Evolutionary conservation across 2,888 invertebrate genomes (phyloP).

Genomic region (Norana najaformis): DNA sequence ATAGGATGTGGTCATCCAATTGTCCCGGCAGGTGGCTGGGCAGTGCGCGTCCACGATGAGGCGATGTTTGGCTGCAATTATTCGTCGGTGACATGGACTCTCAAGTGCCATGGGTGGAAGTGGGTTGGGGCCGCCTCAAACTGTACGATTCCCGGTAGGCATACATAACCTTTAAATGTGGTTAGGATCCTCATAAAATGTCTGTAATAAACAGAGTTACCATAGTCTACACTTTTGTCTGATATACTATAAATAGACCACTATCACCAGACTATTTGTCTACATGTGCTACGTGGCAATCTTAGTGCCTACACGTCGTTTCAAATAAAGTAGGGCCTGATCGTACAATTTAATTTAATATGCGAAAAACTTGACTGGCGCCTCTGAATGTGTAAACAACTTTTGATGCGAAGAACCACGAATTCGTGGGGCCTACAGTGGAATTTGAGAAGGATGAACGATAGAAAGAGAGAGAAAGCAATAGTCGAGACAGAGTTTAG

Average conservation of each 20-base stretch:
- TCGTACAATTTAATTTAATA: too few species aligned
- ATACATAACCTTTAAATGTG: neutral
- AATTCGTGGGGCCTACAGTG: too few species aligned
- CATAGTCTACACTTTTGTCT: too few species aligned
- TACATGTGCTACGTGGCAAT: neutral
- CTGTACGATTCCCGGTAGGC: slow-evolving; percentile 23
- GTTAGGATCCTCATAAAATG: too few species aligned
- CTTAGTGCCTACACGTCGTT: neutral
- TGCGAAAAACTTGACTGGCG: too few species aligned
- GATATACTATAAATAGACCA: neutral
- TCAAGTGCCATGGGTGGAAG: neutral
- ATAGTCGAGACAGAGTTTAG: neutral
- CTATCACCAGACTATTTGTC: neutral
- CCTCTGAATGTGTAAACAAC: neutral
- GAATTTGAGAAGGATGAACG: too few species aligned
- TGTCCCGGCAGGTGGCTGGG: slow-evolving; percentile 26
- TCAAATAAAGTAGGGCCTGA: neutral
- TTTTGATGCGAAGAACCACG: neutral
- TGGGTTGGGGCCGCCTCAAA: slow-evolving; percentile 19
- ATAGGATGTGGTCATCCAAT: slow-evolving; percentile 23
- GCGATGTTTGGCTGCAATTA: slow-evolving; percentile 23
- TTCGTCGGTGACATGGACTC: neutral
- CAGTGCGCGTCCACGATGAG: neutral
- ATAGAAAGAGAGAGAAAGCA: neutral
- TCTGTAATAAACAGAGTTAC: too few species aligned